These are phyloP conservation scores for Pelochelys cantorii DNA, from an alignment of 2,797 vertebrate species.

Conservation along the genomic window DNA sequence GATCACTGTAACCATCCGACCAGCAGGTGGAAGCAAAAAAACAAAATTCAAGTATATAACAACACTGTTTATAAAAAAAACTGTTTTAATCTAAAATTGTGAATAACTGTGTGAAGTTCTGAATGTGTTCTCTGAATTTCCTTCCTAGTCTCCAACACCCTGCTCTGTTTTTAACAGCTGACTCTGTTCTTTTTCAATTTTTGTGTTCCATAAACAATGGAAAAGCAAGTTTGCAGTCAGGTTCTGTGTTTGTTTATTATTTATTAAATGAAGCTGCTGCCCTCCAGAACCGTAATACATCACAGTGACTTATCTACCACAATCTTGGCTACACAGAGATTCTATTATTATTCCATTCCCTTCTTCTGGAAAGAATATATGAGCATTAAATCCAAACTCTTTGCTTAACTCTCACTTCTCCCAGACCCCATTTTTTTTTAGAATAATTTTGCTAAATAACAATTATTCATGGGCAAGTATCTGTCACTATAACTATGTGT, in stretches of 20 bases:
- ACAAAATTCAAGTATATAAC: neutral
- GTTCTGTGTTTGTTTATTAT: accelerated
- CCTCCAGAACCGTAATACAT: accelerated
- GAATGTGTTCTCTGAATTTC: accelerated
- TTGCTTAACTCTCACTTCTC: neutral
- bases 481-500: neutral
- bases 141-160: neutral
- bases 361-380: neutral
- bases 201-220: accelerated
- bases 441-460: neutral
- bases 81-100: neutral
- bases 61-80: neutral
- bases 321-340: accelerated
- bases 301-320: neutral
- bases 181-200: neutral
- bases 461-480: too few species aligned
- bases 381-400: accelerated
- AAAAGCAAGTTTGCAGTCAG: accelerated
- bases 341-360: accelerated
- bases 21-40: slow-evolving; percentile 73
- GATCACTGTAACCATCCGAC: neutral
- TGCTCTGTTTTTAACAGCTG: accelerated
- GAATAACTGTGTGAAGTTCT: neutral
- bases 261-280: accelerated
- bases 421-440: neutral